phyloP scores from a whole-genome alignment of 2,113 vertebrate species.

The Seriola dumerili region DNA sequence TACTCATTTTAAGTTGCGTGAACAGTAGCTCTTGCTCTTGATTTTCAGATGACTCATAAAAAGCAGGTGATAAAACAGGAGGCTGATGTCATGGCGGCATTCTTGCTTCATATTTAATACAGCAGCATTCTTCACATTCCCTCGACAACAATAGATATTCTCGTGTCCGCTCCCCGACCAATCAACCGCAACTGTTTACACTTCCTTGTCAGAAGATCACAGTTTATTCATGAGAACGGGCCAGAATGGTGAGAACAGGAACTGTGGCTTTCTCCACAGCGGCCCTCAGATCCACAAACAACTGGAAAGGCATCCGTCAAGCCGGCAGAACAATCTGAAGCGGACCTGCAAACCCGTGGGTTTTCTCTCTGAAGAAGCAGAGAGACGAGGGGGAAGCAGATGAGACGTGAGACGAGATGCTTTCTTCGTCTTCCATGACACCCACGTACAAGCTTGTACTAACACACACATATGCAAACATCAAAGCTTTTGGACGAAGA shows the following conservation, averaged over 20 bases:
- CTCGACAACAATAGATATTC: conserved; percentile 75
- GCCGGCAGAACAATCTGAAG: conserved; percentile 20
- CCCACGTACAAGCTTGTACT: conserved; percentile 21
- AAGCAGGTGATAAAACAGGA: conserved; percentile 16
- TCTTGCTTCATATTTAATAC: conserved; percentile 54
- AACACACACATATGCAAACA: conserved; percentile 34
- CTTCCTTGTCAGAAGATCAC: conserved; percentile 62
- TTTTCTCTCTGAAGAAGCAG: conserved; percentile 13
- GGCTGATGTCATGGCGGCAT: conserved; percentile 42
- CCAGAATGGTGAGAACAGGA: conserved; percentile 76
- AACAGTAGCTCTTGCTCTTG: not conserved
- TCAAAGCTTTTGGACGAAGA: conserved; percentile 57
- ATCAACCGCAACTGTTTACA: conserved; percentile 63
- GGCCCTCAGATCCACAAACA: conserved; percentile 50
- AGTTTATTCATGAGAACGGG: conserved; percentile 63
- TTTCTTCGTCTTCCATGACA: conserved; percentile 52
- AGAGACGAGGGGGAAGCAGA: conserved; percentile 32
- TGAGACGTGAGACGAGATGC: conserved; percentile 57
- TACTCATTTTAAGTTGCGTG: not conserved
- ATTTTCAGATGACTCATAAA: conserved; percentile 30
- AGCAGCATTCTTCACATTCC: conserved; percentile 73
- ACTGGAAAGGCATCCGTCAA: conserved; percentile 33
- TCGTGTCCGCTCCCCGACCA: conserved; percentile 44
- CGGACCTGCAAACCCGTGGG: conserved; percentile 9
- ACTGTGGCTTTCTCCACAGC: conserved; percentile 51